Conservation (phyloP, 2,888 invertebrate species). For the Euplexia lucipara region DNA sequence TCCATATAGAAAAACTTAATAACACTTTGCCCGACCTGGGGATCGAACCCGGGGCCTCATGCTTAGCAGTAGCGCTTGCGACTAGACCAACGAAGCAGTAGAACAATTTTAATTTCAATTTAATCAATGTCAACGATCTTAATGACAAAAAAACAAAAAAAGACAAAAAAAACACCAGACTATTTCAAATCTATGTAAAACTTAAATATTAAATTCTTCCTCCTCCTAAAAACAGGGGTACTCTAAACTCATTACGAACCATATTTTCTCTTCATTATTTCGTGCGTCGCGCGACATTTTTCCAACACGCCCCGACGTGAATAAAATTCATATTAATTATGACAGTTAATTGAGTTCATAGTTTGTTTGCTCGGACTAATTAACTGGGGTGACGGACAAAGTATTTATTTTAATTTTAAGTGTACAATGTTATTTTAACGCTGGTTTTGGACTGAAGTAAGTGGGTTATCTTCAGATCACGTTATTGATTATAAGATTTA, state of each 20-base stretch:
- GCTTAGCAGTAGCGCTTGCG: too few relatives aligned
- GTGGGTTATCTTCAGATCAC: not conserved
- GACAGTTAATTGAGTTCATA: slow-evolving; percentile 54
- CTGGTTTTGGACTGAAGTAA: slow-evolving; percentile 23
- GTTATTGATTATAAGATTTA: too few relatives aligned
- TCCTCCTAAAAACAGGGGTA: slow-evolving; percentile 13
- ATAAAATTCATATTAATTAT: slow-evolving; percentile 57
- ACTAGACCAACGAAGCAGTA: too few relatives aligned
- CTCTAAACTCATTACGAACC: slow-evolving; percentile 50
- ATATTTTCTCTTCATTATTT: slow-evolving; percentile 59
- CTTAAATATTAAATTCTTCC: slow-evolving; percentile 14
- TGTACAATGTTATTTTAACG: slow-evolving; percentile 14
- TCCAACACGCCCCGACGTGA: slow-evolving; percentile 37
- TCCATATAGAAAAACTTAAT: too few relatives aligned
- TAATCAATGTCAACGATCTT: too few relatives aligned
- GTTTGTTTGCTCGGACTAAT: slow-evolving; percentile 47
- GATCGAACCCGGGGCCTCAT: too few relatives aligned
- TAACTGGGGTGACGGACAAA: slow-evolving; percentile 35
- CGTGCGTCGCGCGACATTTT: slow-evolving; percentile 36
- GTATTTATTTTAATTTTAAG: slow-evolving; percentile 35
- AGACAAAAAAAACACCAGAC: too few relatives aligned
- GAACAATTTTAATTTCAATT: too few relatives aligned
- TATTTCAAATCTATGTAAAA: slow-evolving; percentile 11
- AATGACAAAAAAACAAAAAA: too few relatives aligned
- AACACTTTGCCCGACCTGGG: too few relatives aligned